Base-by-base conservation (phyloP, 2,113 vertebrate species). In the Chloroceryle aenea region DNA sequence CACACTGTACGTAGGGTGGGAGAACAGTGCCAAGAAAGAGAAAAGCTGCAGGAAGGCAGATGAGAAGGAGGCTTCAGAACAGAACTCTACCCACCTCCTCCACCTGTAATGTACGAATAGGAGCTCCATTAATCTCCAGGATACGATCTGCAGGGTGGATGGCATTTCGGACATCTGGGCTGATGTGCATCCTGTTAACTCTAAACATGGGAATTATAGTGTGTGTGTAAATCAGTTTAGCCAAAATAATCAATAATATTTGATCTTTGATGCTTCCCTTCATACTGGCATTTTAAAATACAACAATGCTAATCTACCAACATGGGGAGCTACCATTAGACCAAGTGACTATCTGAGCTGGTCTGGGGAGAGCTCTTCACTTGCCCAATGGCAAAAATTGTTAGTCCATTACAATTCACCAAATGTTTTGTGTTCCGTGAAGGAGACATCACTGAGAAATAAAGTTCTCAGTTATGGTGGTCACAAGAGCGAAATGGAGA, bases 141-240 rank as follows among this genome's bases (percentile, higher is more conserved):
- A 99, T 99, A 34, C 98, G 98, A 97, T 99, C 99, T 26, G 99
- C 99, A 14, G 99, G 99, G 72, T 99, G 99, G 97, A 99, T 99
- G 95, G 99, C 98, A 5, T 99, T 99, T 76, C 98, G 98, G 87
- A 99, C 99, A 94, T 99, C 99, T 21, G 99, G 98, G 92, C 99
- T 99, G 96, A 99, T 99, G 66, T 99, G 98, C 98, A 99, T 98
- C 83, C 99, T 98, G 90, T 98, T 98, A 89, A 99, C 99, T 95
- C 99, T 99, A 95, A 84, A 90, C 22, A 64, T 1, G 55, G 92
- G 21, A 81, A 90, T 86, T 86, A 83, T 7, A 83, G 38, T 3
- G 29, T 40, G 34, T 43, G 19, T 5, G 40, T 50, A 87, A 62
- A 34, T 87, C 82, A 55, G 10, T 10, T 85, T 36, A 92, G 74